These are phyloP conservation scores for Helicoverpa armigera DNA, from an alignment of 1,140 invertebrate genomes.

Conservation along the genomic window DNA sequence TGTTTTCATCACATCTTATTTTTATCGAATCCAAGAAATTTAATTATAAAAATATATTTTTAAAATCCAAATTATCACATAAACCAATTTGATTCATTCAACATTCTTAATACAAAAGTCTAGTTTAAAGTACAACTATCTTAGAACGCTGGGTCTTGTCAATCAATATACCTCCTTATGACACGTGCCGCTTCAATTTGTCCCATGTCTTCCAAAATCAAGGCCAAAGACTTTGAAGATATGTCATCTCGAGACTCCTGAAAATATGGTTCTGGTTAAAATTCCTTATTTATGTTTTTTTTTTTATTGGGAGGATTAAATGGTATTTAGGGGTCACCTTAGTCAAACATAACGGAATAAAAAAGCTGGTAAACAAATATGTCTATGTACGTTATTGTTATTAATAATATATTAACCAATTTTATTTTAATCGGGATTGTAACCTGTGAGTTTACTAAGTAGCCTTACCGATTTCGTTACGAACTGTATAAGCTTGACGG, in stretches of 20 bases:
- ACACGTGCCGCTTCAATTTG: constrained; percentile 41
- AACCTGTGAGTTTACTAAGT: no score
- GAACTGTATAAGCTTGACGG: no score
- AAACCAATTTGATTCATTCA: neutral
- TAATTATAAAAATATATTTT: no score
- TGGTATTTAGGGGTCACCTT: no score
- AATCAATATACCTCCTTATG: constrained; percentile 48
- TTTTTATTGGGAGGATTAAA: neutral
- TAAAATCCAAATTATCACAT: neutral
- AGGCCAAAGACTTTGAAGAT: constrained; percentile 47
- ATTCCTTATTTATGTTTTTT: no score
- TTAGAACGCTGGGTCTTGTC: neutral
- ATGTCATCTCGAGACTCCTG: constrained; percentile 52
- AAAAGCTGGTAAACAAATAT: no score
- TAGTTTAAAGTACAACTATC: neutral
- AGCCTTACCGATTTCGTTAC: no score
- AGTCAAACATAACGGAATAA: neutral
- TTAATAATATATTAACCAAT: no score
- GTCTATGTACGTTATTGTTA: neutral
- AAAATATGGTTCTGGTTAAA: neutral
- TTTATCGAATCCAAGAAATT: no score
- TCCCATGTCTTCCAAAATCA: constrained; percentile 50
- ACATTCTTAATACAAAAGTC: neutral
- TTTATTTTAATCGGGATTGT: no score
- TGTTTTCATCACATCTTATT: no score